A percentile compares a stretch with the other conserved stretches of the same genome.
Conservation (phyloP, 2,888 invertebrate species). For the Invenusta paracnida region DNA sequence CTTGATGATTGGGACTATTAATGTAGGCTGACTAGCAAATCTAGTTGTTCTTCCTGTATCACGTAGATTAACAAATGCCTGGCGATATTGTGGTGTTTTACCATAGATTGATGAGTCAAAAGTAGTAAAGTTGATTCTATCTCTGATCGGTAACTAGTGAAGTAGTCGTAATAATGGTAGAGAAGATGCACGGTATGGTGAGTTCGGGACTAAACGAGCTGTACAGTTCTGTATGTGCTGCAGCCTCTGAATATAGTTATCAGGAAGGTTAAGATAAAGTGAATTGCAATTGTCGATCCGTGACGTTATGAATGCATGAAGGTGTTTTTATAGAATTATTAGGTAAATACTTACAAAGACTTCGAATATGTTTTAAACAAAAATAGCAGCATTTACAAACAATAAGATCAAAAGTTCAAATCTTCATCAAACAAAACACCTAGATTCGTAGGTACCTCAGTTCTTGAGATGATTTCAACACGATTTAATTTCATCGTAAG, state of each 20-base stretch:
- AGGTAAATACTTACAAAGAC: no score
- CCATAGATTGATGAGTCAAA: slow-evolving; percentile 18
- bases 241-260: not conserved
- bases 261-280: not conserved
- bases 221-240: not conserved
- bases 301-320: not conserved
- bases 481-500: not conserved
- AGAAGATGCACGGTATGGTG: not conserved
- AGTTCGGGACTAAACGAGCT: not conserved
- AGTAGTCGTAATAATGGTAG: not conserved
- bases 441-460: not conserved
- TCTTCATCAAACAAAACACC: no score
- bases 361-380: no score
- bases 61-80: not conserved
- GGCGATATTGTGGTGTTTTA: slow-evolving; percentile 35
- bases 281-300: not conserved
- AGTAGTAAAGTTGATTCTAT: not conserved
- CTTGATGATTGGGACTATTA: not conserved
- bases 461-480: not conserved
- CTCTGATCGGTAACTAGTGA: not conserved
- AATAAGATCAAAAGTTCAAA: no score
- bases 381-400: no score
- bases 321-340: no score
- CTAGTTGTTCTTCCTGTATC: slow-evolving; percentile 52
- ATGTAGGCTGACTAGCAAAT: not conserved